Evolutionary conservation across 2,113 vertebrate species (phyloP).

Genomic region (Amia ocellicauda): DNA sequence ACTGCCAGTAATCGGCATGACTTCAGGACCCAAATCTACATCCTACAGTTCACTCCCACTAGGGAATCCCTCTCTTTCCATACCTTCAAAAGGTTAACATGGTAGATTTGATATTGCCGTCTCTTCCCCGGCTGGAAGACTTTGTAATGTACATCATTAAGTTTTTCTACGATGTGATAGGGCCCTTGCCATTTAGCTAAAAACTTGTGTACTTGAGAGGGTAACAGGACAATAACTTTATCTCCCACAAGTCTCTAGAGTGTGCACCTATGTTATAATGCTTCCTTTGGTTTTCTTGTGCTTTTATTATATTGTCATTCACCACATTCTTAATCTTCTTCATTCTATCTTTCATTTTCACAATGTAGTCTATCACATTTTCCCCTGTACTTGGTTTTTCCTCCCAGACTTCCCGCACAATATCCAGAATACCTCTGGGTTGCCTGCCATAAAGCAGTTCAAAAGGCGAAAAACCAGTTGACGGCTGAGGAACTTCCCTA

Average conservation of each 20-base stretch:
- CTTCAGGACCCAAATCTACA: too few relatives aligned
- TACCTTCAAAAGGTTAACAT: neutral
- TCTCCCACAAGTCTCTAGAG: neutral
- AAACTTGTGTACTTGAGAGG: neutral
- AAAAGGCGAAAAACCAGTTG: neutral
- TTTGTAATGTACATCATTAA: neutral
- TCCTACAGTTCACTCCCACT: too few relatives aligned
- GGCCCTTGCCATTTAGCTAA: neutral
- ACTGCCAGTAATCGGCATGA: too few relatives aligned
- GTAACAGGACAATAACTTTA: neutral
- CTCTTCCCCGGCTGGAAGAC: neutral
- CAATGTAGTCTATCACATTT: neutral
- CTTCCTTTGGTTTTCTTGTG: neutral
- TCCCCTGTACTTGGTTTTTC: neutral
- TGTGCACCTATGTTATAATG: neutral
- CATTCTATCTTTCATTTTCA: neutral
- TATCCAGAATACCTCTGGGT: neutral
- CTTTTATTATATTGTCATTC: neutral
- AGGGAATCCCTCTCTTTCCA: neutral
- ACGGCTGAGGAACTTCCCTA: neutral
- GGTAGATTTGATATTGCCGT: neutral
- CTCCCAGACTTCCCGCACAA: neutral
- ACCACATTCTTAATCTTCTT: neutral
- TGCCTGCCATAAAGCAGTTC: neutral
- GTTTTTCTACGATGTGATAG: neutral